Base-by-base conservation (phyloP, 64 coral and sea anemone species). In the Montipora efflorescens region DNA sequence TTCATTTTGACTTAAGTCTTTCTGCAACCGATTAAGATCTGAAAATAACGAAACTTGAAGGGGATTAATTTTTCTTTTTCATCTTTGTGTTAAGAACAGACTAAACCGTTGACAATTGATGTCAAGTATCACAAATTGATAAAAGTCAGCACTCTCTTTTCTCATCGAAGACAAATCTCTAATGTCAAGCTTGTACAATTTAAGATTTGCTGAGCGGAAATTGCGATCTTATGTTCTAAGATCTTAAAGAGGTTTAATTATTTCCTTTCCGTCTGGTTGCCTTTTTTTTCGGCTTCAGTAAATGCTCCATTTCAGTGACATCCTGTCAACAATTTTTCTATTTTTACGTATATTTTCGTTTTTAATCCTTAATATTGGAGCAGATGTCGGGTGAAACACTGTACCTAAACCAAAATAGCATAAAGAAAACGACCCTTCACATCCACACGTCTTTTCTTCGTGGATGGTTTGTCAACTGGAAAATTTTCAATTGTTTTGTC, bases 161-260 rank as follows among this genome's bases (percentile, higher is more conserved):
- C 16, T 21, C 7, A 14, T 47, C 44, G 47, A 64, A 46, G 15
- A 67, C 18, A 48, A 67, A 6, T 11, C 13, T 83, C 5, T 67
- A 3, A 23, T 66, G 12, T 83, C 11, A 67, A 83, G 5, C 53
- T 57, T 18, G 7, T 43, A n/a, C 67, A 19, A 49, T 49, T 48
- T 84, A 48, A 15, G 4, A 18, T 71, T 85, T 47, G 82, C 48
- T 20, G 62, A 10, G 7, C 82, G 82, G 82, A 85, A 85, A 85
- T 85, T 64, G 61, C 45, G 50, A 71, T 51, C 48, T 69, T 85
- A 71, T 69, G 16, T 46, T 49, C 1, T 64, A 11, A 21, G 57
- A 13, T 50, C 51, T 58, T 80, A 22, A 19, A 43, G 62, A 11
- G 52, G 28, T 49, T n/a, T 11, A 8, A 6, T 57, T 3, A 5